Evolutionary conservation across 1,140 invertebrate species (phyloP).

Genomic region (Hypothenemus hampei): DNA sequence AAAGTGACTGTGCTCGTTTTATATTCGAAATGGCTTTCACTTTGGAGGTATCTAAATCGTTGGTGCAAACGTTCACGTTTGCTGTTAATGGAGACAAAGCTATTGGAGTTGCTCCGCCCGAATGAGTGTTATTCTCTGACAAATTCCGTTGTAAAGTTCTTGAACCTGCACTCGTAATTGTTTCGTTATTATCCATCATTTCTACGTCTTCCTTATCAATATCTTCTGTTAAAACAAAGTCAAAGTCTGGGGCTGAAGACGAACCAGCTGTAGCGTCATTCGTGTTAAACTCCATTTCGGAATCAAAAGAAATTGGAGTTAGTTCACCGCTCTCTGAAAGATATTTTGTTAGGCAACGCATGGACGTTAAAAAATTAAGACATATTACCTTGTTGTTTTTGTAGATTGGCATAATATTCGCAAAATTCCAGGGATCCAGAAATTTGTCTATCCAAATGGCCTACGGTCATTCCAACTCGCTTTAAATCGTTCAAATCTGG

Average conservation of each 20-base stretch:
- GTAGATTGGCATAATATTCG: conserved; percentile 37
- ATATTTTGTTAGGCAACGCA: not conserved
- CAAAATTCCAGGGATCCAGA: conserved; percentile 38
- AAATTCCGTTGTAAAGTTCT: conserved; percentile 19
- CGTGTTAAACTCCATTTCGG: conserved; percentile 54
- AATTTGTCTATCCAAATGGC: conserved; percentile 44
- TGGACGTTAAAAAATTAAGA: not conserved
- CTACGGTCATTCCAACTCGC: conserved; percentile 55
- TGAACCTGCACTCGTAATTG: conserved; percentile 19
- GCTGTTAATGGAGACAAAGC: conserved; percentile 19
- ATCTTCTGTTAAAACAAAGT: conserved; percentile 48
- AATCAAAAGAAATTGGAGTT: conserved; percentile 55
- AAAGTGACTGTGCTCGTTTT: conserved; percentile 24
- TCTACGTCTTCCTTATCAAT: conserved; percentile 33
- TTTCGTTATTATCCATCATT: conserved; percentile 24
- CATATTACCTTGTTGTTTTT: conserved; percentile 6
- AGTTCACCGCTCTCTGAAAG: conserved; percentile 52
- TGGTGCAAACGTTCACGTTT: conserved; percentile 29
- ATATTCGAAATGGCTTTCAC: conserved; percentile 30
- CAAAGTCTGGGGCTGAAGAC: conserved; percentile 49
- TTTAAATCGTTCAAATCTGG: conserved; percentile 55
- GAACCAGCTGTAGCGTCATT: conserved; percentile 55
- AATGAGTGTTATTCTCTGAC: conserved; percentile 26
- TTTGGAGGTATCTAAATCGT: conserved; percentile 23
- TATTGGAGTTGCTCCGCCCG: conserved; percentile 19